phyloP scores from a whole-genome alignment of 2,113 vertebrate species.

The Pseudopodoces humilis region DNA sequence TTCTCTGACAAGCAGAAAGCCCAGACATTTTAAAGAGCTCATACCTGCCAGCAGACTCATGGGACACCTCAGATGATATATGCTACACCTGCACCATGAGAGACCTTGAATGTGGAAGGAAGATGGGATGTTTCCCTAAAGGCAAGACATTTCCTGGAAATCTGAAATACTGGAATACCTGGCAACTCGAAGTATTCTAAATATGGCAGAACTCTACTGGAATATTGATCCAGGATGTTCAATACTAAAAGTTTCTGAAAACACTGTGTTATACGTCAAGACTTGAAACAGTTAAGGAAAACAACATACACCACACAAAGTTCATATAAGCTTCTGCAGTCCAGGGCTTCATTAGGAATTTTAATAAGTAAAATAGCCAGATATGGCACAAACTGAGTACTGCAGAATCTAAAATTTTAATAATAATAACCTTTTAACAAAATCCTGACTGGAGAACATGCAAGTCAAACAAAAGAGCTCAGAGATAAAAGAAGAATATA shows the following conservation, averaged over 20 bases:
- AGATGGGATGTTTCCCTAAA: not conserved
- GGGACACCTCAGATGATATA: not conserved
- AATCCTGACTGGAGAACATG: not conserved
- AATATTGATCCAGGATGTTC: not conserved
- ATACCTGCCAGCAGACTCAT: not conserved
- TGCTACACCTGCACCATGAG: not conserved
- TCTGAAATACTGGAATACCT: not conserved
- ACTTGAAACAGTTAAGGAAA: not conserved
- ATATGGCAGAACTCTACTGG: not conserved
- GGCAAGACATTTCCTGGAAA: not conserved
- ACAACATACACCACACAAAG: not conserved
- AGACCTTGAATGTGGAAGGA: not conserved
- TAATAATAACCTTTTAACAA: not conserved
- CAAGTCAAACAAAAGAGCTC: fast-evolving
- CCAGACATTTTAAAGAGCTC: not conserved
- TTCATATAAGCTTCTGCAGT: not conserved
- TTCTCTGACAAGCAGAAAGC: not conserved
- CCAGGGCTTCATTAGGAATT: not conserved
- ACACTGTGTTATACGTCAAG: not conserved
- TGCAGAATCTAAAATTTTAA: not conserved
- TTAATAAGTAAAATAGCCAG: not conserved
- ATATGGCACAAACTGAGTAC: not conserved
- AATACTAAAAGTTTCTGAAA: not conserved
- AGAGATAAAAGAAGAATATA: not conserved
- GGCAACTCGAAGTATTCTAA: not conserved